Conservation (phyloP, 2,888 invertebrate species). For the Cordilura impudica region DNA sequence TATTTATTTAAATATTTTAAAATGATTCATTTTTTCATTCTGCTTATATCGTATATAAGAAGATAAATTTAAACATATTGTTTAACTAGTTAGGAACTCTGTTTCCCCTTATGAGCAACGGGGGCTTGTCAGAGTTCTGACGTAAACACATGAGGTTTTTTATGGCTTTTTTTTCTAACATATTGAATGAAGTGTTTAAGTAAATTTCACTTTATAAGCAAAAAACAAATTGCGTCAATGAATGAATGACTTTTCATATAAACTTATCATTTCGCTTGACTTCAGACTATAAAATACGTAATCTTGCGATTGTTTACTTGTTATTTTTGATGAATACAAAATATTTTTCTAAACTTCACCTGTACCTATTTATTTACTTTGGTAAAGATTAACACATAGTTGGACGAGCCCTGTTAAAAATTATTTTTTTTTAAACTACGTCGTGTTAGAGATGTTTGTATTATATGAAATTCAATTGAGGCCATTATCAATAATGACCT, state of each 20-base stretch:
- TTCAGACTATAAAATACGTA: background rate
- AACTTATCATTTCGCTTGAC: background rate
- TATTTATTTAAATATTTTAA: background rate
- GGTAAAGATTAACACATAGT: too few relatives aligned
- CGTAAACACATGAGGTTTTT: background rate
- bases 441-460: background rate
- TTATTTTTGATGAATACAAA: background rate
- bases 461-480: conserved; percentile 38
- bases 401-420: background rate
- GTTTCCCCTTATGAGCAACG: background rate
- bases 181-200: background rate
- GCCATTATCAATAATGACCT: conserved; percentile 30
- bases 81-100: background rate
- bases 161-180: background rate
- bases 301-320: background rate
- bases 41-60: background rate
- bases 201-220: background rate
- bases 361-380: too few relatives aligned
- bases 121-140: background rate
- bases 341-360: too few relatives aligned
- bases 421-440: background rate
- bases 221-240: conserved; percentile 28
- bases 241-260: background rate
- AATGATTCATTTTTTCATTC: background rate
- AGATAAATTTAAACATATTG: background rate